These are phyloP conservation scores for Sinonovacula constricta DNA, from an alignment of 1,140 invertebrate genomes.

Conservation along the genomic window DNA sequence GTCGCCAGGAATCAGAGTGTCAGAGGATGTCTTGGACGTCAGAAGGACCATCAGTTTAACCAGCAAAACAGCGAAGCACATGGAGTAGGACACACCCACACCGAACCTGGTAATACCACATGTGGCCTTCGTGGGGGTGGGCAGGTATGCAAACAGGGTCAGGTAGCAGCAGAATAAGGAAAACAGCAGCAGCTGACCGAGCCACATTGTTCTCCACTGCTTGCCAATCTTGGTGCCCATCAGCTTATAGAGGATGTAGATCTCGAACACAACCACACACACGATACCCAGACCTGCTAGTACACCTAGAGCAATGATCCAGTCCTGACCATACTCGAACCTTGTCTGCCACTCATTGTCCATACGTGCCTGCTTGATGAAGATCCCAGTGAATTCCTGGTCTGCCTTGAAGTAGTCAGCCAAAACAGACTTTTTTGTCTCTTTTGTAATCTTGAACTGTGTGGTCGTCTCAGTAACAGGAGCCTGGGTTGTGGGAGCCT, in stretches of 20 bases:
- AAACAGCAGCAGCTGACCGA: slow-evolving; percentile 93
- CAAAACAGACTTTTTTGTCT: slow-evolving; percentile 2
- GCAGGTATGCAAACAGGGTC: slow-evolving; percentile 87
- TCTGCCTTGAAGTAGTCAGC: slow-evolving; percentile 37
- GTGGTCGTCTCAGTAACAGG: slow-evolving; percentile 2
- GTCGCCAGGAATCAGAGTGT: slow-evolving; percentile 65
- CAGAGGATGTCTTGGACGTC: slow-evolving; percentile 82
- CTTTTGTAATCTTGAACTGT: slow-evolving; percentile 1
- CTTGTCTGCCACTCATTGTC: slow-evolving; percentile 57
- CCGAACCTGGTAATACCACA: slow-evolving; percentile 91
- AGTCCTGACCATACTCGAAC: slow-evolving; percentile 82
- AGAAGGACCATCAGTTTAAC: slow-evolving; percentile 96
- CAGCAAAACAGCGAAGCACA: slow-evolving; percentile 94
- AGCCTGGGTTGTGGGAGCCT: slow-evolving; percentile 24
- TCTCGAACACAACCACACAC: slow-evolving; percentile 90
- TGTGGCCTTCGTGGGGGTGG: slow-evolving; percentile 87
- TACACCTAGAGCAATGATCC: slow-evolving; percentile 91
- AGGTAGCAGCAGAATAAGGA: slow-evolving; percentile 91
- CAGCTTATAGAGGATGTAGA: slow-evolving; percentile 93
- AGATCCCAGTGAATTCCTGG: slow-evolving; percentile 67
- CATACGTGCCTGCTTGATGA: slow-evolving; percentile 8
- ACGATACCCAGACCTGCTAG: slow-evolving; percentile 88
- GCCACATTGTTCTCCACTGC: slow-evolving; percentile 85
- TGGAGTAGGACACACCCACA: slow-evolving; percentile 90
- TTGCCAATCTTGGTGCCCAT: slow-evolving; percentile 89